Conservation (phyloP, 2,888 invertebrate species). For the Notodonta ziczac region DNA sequence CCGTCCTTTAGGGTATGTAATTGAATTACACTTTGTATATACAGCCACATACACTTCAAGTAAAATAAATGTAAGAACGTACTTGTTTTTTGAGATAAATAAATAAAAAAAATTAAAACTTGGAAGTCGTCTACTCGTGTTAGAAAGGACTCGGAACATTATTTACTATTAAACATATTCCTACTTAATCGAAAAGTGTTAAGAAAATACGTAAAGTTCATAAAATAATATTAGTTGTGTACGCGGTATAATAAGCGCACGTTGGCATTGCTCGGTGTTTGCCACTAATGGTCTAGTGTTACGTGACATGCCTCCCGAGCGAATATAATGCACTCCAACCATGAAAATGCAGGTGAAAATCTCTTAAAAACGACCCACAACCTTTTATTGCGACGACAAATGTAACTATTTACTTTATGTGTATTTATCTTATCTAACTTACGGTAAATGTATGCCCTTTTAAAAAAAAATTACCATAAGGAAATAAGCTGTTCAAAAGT, state of each 20-base stretch:
- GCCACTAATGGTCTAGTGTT: conserved; percentile 50
- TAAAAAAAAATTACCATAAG: no score
- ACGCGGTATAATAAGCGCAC: conserved; percentile 41
- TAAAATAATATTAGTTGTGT: conserved; percentile 20
- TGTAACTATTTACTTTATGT: neutral
- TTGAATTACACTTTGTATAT: no score
- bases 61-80: no score
- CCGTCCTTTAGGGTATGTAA: no score
- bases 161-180: neutral
- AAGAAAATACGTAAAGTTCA: neutral
- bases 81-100: no score
- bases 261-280: conserved; percentile 38
- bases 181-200: neutral
- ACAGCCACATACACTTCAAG: no score
- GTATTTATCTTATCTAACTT: no score
- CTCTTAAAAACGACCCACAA: conserved; percentile 27
- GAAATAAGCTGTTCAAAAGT: no score
- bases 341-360: conserved; percentile 38
- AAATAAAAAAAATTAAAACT: no score
- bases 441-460: no score
- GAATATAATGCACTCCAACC: conserved; percentile 35
- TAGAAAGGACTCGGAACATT: no score
- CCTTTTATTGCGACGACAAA: conserved; percentile 7
- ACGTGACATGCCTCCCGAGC: conserved; percentile 42
- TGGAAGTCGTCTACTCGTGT: no score